Evolutionary conservation across 2,113 vertebrate genomes (phyloP).

Genomic region (Athene cunicularia): DNA sequence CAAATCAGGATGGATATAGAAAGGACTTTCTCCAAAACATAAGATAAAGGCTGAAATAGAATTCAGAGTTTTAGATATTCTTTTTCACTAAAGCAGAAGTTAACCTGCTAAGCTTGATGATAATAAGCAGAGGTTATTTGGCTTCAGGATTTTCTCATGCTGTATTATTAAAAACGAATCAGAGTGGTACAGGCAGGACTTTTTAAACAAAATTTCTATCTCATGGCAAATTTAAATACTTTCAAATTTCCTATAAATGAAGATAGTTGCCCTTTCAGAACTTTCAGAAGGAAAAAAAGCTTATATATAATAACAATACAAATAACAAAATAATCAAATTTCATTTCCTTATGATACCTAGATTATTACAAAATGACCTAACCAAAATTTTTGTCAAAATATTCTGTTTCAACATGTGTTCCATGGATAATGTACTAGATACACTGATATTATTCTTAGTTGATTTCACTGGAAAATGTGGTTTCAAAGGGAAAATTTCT

Average conservation of each 20-base stretch:
- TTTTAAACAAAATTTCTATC: neutral
- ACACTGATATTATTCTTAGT: neutral
- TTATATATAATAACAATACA: rapidly evolving
- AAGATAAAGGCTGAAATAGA: neutral
- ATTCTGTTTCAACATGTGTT: neutral
- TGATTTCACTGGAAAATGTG: neutral
- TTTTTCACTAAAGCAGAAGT: neutral
- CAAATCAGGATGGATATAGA: neutral
- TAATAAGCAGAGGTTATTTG: neutral
- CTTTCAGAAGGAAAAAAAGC: neutral
- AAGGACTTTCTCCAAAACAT: neutral
- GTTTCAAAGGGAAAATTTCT: neutral
- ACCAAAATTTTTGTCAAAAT: neutral
- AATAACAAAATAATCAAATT: neutral
- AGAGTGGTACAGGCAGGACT: neutral
- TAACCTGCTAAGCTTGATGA: neutral
- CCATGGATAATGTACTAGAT: neutral
- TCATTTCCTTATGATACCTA: neutral
- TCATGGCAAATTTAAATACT: neutral
- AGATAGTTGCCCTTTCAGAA: neutral
- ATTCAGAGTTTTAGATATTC: neutral
- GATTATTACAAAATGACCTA: neutral
- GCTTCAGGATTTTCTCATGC: neutral
- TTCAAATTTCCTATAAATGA: neutral
- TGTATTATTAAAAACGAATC: neutral